Conservation (phyloP, 2,797 vertebrate species). For the Anabacerthia variegaticeps region DNA sequence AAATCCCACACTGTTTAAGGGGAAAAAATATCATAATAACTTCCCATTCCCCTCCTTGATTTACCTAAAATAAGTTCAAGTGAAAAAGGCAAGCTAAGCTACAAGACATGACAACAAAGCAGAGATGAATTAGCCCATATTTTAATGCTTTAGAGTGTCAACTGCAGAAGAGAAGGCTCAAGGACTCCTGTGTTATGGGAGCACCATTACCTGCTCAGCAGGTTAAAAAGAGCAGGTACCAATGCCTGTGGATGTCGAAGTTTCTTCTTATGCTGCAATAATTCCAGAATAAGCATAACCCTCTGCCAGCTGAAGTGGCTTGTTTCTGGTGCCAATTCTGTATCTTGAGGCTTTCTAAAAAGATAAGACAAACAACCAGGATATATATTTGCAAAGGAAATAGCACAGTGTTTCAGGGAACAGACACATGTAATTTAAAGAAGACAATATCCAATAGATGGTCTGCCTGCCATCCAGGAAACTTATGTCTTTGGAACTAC, state of each 20-base stretch:
- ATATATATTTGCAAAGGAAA: background rate
- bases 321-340: slow-evolving; percentile 55
- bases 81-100: background rate
- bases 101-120: background rate
- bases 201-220: slow-evolving; percentile 85
- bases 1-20: background rate
- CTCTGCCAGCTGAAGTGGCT: slow-evolving; percentile 83
- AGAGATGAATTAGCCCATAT: background rate
- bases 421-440: background rate
- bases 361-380: background rate
- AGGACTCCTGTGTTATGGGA: background rate
- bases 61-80: background rate
- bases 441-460: background rate
- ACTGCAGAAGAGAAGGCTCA: background rate
- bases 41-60: background rate
- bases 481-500: background rate
- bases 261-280: slow-evolving; percentile 98
- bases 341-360: slow-evolving; percentile 79
- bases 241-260: slow-evolving; percentile 82
- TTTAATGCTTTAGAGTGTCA: background rate
- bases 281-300: slow-evolving; percentile 90
- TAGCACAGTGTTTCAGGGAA: background rate
- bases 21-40: accelerated
- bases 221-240: slow-evolving; percentile 87
- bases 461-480: background rate